These are phyloP conservation scores for Cydia pomonella DNA, from an alignment of 1,140 invertebrate genomes.

Conservation along the genomic window DNA sequence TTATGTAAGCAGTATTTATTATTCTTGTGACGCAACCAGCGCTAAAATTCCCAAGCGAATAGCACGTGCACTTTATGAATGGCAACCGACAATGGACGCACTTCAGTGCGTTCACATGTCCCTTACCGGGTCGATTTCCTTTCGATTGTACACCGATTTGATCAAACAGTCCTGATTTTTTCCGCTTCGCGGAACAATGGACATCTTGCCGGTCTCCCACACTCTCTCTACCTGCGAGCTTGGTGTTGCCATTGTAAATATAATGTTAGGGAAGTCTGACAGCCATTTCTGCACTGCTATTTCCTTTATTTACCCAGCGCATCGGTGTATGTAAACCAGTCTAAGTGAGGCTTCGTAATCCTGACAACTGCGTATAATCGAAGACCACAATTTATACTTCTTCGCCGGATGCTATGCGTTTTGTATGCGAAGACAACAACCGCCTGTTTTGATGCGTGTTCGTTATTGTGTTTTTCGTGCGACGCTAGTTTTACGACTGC, in stretches of 20 bases:
- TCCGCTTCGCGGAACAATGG: constrained; percentile 41
- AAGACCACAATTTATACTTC: neutral
- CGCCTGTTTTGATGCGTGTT: neutral
- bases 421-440: neutral
- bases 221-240: constrained; percentile 59
- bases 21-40: constrained; percentile 7
- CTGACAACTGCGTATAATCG: neutral
- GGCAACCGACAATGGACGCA: constrained; percentile 21
- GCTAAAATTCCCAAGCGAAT: constrained; percentile 28
- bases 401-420: neutral
- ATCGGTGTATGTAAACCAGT: neutral
- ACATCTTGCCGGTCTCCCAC: constrained; percentile 52
- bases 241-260: constrained; percentile 8
- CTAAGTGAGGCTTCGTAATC: neutral
- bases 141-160: constrained; percentile 35
- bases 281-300: neutral
- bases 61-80: constrained; percentile 27
- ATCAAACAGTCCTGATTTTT: constrained; percentile 44
- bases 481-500: constrained; percentile 17
- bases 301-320: neutral
- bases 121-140: constrained; percentile 7
- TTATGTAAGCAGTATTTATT: constrained; percentile 3
- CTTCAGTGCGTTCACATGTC: constrained; percentile 18
- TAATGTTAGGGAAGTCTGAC: constrained; percentile 3
- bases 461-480: constrained; percentile 18